phyloP scores from a whole-genome alignment of 2,888 invertebrate species.

The Cerceris ruficornis region DNA sequence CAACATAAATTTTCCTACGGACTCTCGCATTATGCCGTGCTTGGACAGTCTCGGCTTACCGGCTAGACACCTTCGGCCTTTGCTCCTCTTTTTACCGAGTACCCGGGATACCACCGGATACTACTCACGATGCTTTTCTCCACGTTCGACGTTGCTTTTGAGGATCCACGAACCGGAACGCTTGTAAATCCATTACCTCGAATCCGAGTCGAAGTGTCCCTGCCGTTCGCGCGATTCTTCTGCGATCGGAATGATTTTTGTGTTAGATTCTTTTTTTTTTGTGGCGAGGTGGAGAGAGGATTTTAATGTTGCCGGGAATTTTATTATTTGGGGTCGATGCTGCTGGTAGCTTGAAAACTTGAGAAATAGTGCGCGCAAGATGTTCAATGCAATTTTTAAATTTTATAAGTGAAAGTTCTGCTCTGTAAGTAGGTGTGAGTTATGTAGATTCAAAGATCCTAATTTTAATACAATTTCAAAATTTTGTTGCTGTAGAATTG shows the following conservation, averaged over 20 bases:
- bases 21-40: conserved; percentile 43
- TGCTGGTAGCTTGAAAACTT: too few species aligned
- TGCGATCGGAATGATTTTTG: not conserved
- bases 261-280: not conserved
- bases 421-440: too few species aligned
- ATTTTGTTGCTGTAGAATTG: too few species aligned
- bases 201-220: conserved; percentile 44
- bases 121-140: conserved; percentile 17
- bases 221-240: not conserved
- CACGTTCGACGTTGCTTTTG: conserved; percentile 1
- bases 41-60: conserved; percentile 45
- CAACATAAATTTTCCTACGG: conserved; percentile 79
- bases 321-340: too few species aligned
- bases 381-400: too few species aligned
- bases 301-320: too few species aligned
- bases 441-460: too few species aligned
- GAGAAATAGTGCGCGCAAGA: too few species aligned
- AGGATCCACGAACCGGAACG: conserved; percentile 45
- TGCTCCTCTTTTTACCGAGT: conserved; percentile 26
- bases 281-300: too few species aligned
- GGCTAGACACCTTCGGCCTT: conserved; percentile 37
- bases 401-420: too few species aligned
- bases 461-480: too few species aligned
- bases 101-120: conserved; percentile 16
- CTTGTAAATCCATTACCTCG: conserved; percentile 60